Conservation (phyloP, 92 coral and sea anemone species). For the Zoanthus sociatus region DNA sequence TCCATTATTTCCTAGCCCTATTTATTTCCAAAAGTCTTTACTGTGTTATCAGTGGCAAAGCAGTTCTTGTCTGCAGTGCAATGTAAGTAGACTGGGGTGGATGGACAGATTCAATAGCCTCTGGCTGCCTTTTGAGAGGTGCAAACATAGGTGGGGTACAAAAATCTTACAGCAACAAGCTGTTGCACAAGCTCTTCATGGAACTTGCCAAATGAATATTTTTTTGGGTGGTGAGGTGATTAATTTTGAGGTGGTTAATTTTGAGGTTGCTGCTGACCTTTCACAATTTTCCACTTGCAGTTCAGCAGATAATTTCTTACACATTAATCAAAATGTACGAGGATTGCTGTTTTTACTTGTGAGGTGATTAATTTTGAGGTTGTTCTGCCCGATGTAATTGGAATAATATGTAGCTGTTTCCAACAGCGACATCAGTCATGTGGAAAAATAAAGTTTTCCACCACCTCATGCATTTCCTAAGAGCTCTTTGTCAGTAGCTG, state of each 20-base stretch:
- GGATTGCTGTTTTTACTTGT: too few relatives aligned
- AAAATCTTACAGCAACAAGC: conserved; percentile 34
- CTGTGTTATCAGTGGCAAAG: conserved; percentile 29
- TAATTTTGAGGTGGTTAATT: too few relatives aligned
- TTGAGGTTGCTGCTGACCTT: too few relatives aligned
- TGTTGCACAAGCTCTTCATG: conserved; percentile 46
- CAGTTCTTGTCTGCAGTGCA: conserved; percentile 50
- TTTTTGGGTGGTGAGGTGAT: conserved; percentile 4
- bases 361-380: conserved; percentile 5
- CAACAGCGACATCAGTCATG: conserved; percentile 28
- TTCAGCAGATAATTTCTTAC: too few relatives aligned
- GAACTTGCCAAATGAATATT: conserved; percentile 27
- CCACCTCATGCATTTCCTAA: conserved; percentile 11
- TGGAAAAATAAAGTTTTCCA: conserved; percentile 28
- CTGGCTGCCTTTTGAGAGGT: conserved; percentile 31
- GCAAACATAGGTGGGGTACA: conserved; percentile 30
- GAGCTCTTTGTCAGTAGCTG: conserved; percentile 46
- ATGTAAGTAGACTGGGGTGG: conserved; percentile 42
- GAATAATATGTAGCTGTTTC: conserved; percentile 30
- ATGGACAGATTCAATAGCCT: conserved; percentile 39
- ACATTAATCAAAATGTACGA: too few relatives aligned
- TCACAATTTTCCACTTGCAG: too few relatives aligned
- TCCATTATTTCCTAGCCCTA: neutral
- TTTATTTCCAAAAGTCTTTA: conserved; percentile 11
- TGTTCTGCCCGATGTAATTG: conserved; percentile 21